Evolutionary conservation across 2,113 vertebrate species (phyloP), one percentile per base, ranked within the genome.

Genomic region (Chionis minor): DNA sequence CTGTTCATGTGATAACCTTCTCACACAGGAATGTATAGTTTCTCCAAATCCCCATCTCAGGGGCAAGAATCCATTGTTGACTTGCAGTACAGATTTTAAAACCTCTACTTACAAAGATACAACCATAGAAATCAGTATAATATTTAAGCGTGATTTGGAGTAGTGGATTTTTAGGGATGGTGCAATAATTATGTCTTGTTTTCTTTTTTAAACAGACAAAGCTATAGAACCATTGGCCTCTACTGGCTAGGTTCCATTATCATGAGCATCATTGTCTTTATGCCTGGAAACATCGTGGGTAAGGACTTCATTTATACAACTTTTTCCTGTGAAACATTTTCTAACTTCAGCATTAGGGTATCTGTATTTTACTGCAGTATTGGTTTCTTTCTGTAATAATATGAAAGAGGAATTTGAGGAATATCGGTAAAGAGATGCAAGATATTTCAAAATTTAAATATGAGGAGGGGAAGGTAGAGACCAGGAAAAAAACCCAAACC

Each of bases 221-320:
- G 97, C 97, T 99, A 99, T 79, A 98, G 99, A 96, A 98, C 97
- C 27, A 98, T 99, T 92, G 99, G 99, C 79, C 98, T 99, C 24
- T 99, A 99, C 92, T 99, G 99, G 99, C 97, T 99, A 17, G 99
- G 99, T 81, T 99, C 99, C 72, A 99, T 99, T 96, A 91, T 99
- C 88, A 99, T 99, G 99, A 98, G 98, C 92, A 96, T 98, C 87
- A 97, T 99, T 82, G 99, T 99, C 92, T 99, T 99, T 98, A 98
- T 99, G 98, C 99, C 99, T 94, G 99, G 99, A 97, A 99, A 98
- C 96, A 98, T 99, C 97, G 98, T 99, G 65, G 99, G 99, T 99
- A 98, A 99, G 99, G 93, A 92, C 72, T 88, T 72, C 51, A 84
- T 81, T 86, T 94, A 81, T 82, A 62, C 56, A 30, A 81, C 10